Base-by-base conservation (phyloP, 2,113 vertebrate species). In the Hyla sarda region DNA sequence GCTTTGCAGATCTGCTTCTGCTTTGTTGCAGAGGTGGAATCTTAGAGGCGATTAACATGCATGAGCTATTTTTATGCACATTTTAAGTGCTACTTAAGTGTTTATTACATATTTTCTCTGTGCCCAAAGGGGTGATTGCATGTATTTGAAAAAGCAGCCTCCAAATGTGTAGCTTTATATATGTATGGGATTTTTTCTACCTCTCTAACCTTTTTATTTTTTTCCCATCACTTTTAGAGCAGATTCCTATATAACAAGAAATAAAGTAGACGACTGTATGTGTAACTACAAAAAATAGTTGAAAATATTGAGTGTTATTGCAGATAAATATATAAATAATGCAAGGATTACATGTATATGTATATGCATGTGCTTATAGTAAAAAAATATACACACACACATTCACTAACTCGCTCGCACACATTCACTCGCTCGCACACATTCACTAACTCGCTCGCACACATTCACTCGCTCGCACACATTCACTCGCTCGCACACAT, bases 11-110 rank as follows among this genome's bases (percentile, higher is more conserved):
- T 84, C 83, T 52, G 74, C 76, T 56, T 80, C 37, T 54, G 71
- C 71, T 83, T 84, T 84, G 83, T 84, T 60, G 62, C n/a, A n/a
- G 71, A 80, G 65, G 75, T 86, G 60, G 84, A 41, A 47, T 86
- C 73, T 86, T 84, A 21, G 2, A 19, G 48, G 67, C 9, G 65
- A 80, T 86, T 80, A 80, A 71, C 76, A 80, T 81, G 77, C 65
- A 69, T 58, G 50, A 72, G 84, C 77, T 86, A 80, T 86, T 86
- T 80, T 81, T 79, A 84, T 84, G 73, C 83, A 84, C 83, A 76
- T 75, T 86, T 86, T 81, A 86, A 86, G 76, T 86, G 84, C 77
- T 81, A 72, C 76, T 80, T 86, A 80, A 76, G 83, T 58, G 76
- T 86, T 81, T 86, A 72, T 71, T 74, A 65, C 72, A 76, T 80